Evolutionary conservation across 2,888 invertebrate genomes (phyloP).

Genomic region (Volucella bombylans): DNA sequence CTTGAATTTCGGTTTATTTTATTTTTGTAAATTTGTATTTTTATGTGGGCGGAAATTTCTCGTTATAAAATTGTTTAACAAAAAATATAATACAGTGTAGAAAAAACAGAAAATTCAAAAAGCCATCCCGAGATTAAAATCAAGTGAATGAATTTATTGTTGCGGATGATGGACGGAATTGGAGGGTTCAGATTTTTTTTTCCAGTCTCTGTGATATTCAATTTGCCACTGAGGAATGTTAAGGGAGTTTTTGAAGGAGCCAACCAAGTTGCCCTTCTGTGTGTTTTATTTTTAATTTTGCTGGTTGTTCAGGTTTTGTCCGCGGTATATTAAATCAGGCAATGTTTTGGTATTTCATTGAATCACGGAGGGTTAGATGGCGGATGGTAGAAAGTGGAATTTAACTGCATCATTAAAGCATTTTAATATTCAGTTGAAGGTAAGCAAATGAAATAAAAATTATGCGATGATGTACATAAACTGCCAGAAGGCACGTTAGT

Average conservation of each 20-base stretch:
- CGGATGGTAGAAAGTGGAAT: not conserved
- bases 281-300: not conserved
- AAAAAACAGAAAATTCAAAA: too few species aligned
- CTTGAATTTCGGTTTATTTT: constrained; percentile 26
- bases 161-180: constrained; percentile 1
- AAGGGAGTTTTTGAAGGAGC: not conserved
- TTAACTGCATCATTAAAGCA: constrained; percentile 17
- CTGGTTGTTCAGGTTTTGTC: not conserved
- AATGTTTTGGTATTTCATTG: constrained; percentile 4
- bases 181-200: not conserved
- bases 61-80: constrained; percentile 35
- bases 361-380: not conserved
- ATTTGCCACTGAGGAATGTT: constrained; percentile 41
- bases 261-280: not conserved
- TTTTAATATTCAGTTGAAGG: constrained; percentile 28
- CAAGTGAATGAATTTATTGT: constrained; percentile 30
- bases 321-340: not conserved
- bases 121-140: constrained; percentile 45
- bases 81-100: constrained; percentile 23
- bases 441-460: not conserved
- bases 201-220: constrained; percentile 4
- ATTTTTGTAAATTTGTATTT: not conserved
- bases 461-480: not conserved
- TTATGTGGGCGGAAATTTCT: constrained; percentile 2
- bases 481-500: not conserved